Evolutionary conservation across 2,797 vertebrate genomes (phyloP).

Genomic region (Potorous gilbertii): DNA sequence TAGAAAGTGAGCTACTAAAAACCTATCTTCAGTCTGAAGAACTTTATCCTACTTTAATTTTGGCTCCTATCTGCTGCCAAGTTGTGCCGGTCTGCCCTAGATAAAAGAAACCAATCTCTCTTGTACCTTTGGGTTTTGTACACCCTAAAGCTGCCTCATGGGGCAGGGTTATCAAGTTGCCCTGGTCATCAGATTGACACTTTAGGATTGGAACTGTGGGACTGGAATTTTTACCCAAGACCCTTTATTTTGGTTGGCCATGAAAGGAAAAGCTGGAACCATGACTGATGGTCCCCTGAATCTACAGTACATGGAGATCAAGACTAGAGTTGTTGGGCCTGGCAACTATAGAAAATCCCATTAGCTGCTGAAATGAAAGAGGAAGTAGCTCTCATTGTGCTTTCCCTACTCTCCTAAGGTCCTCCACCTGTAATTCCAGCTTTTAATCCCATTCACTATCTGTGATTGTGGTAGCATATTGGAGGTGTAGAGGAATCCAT

Average conservation of each 20-base stretch:
- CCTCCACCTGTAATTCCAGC: too few species aligned
- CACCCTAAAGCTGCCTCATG: too few species aligned
- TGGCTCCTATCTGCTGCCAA: too few species aligned
- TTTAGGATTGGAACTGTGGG: not conserved
- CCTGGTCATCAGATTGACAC: not conserved
- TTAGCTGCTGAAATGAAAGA: not conserved
- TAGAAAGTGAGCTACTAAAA: too few species aligned
- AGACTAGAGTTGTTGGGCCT: not conserved
- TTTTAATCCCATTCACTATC: too few species aligned
- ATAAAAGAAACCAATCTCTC: not conserved
- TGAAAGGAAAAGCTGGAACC: not conserved
- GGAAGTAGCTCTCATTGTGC: not conserved
- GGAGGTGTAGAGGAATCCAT: too few species aligned
- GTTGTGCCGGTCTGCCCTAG: not conserved
- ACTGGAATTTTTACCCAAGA: not conserved
- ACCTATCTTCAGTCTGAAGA: too few species aligned
- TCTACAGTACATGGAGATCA: not conserved
- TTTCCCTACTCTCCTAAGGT: not conserved
- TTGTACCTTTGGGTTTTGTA: not conserved
- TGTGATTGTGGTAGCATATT: too few species aligned
- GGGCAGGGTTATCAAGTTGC: too few species aligned
- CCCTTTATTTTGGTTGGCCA: not conserved
- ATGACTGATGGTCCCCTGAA: not conserved
- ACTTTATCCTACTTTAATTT: too few species aligned
- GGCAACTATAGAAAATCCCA: not conserved